phyloP scores from a whole-genome alignment of 2,113 vertebrate species.

The Clarias macrocephalus region DNA sequence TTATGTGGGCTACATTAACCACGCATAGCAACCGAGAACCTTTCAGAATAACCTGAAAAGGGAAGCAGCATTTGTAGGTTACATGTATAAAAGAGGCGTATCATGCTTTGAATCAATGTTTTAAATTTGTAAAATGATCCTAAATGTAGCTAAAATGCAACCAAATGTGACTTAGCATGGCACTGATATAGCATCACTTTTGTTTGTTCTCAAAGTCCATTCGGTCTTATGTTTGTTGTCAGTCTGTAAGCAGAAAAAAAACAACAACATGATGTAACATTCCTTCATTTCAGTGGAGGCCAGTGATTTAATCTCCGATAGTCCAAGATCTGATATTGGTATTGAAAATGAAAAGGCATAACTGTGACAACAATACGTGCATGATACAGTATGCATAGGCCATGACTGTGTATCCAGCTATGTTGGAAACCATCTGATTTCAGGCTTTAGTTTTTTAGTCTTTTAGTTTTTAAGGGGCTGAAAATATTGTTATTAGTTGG shows the following conservation, averaged over 20 bases:
- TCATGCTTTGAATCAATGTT: not conserved
- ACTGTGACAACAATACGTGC: not conserved
- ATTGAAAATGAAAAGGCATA: not conserved
- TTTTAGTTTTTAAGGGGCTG: not conserved
- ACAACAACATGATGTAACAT: not conserved
- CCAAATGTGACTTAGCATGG: not conserved
- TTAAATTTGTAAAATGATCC: not conserved
- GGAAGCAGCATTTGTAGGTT: not conserved
- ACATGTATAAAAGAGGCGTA: not conserved
- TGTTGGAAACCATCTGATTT: too few relatives aligned
- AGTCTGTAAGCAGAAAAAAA: slow-evolving; percentile 18
- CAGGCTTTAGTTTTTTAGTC: not conserved
- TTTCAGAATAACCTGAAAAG: slow-evolving; percentile 9
- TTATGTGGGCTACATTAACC: slow-evolving; percentile 35
- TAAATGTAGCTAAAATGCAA: not conserved
- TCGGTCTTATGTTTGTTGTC: slow-evolving; percentile 37
- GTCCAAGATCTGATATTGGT: not conserved
- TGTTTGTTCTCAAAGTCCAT: slow-evolving; percentile 71
- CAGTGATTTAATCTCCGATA: not conserved
- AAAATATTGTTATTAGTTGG: not conserved
- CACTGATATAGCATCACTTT: slow-evolving; percentile 43
- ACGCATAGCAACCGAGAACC: slow-evolving; percentile 28
- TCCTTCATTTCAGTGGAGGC: not conserved
- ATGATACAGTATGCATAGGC: not conserved
- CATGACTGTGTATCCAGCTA: not conserved